Conservation (phyloP, 2,888 invertebrate species). For the Melipona bicolor region DNA sequence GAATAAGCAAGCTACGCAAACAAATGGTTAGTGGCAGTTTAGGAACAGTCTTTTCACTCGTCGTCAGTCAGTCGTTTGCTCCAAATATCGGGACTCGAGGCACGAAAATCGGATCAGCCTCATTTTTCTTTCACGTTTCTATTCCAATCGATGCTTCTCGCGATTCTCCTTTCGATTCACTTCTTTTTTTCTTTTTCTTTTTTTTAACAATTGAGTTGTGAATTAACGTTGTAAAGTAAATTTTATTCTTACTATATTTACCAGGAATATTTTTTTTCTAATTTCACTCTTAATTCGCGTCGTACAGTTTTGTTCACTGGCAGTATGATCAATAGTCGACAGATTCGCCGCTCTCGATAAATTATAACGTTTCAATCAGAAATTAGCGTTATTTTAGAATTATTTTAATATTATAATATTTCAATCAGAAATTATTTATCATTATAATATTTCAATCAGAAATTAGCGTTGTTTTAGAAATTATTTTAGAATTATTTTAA, state of each 20-base stretch:
- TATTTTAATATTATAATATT: too few species aligned
- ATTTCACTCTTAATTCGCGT: background rate
- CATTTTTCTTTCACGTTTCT: conserved; percentile 25
- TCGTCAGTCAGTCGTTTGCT: background rate
- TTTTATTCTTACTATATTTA: background rate
- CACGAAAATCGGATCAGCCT: conserved; percentile 9
- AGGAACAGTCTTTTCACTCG: background rate
- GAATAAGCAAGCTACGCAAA: conserved; percentile 1
- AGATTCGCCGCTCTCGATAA: background rate
- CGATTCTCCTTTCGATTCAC: conserved; percentile 37
- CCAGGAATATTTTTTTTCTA: background rate
- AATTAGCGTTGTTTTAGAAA: too few species aligned
- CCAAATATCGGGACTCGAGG: conserved; percentile 3
- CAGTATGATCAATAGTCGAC: background rate
- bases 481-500: too few species aligned
- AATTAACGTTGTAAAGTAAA: conserved; percentile 5
- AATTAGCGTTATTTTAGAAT: too few species aligned
- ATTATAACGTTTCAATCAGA: too few species aligned
- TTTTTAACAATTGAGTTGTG: conserved; percentile 6
- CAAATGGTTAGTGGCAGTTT: background rate
- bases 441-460: too few species aligned
- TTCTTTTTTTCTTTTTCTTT: background rate
- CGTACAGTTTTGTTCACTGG: background rate
- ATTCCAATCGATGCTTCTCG: conserved; percentile 29
- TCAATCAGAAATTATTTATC: too few species aligned